A percentile compares a stretch with the other conserved stretches of the same genome.
Evolutionary conservation across 2,113 vertebrate genomes (phyloP).

Genomic region (Odocoileus hemionus): DNA sequence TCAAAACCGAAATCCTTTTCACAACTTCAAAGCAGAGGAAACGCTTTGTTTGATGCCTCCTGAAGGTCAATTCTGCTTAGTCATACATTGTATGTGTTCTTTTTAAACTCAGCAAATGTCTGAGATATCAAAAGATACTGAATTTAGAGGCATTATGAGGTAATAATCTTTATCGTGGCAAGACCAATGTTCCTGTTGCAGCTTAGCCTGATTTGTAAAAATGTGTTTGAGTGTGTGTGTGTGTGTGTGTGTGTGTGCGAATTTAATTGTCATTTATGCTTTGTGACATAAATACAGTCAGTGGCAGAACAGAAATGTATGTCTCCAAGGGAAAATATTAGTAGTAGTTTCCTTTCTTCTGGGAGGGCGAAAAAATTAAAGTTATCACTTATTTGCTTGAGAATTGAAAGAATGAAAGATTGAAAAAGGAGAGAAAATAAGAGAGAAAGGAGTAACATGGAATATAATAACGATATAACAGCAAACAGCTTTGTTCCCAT

Average conservation of each 20-base stretch:
- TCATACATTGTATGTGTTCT: not conserved
- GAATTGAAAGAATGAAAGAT: not conserved
- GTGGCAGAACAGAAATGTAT: not conserved
- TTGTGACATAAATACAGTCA: not conserved
- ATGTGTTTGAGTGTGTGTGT: not conserved
- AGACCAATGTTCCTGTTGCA: not conserved
- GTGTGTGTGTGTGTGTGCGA: not conserved
- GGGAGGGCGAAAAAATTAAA: not conserved
- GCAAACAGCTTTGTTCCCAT: not conserved
- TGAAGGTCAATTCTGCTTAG: not conserved
- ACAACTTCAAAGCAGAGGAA: conserved; percentile 5
- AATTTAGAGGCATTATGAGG: not conserved
- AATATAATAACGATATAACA: not conserved
- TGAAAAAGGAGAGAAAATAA: not conserved
- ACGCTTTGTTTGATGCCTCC: not conserved
- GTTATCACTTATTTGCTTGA: not conserved
- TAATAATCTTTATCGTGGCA: not conserved
- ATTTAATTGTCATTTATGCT: not conserved
- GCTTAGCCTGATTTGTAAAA: not conserved
- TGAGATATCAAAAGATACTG: not conserved
- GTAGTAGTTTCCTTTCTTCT: not conserved
- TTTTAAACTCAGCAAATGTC: not conserved
- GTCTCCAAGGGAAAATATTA: not conserved
- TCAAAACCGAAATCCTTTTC: conserved; percentile 2
- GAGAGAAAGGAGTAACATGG: not conserved